These are phyloP conservation scores for Polyommatus icarus DNA, from an alignment of 2,888 invertebrate species.

Conservation along the genomic window DNA sequence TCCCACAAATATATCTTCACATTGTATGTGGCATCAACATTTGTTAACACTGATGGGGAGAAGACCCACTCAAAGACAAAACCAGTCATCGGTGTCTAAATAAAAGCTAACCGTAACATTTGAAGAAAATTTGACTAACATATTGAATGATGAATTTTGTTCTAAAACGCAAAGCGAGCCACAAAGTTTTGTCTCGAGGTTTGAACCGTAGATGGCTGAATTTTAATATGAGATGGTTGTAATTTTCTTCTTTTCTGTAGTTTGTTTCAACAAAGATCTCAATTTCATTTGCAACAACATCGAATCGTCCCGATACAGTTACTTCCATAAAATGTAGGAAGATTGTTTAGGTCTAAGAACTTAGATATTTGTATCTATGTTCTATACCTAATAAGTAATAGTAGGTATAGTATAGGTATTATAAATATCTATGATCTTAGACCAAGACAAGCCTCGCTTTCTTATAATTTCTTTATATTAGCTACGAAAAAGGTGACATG, in stretches of 20 bases:
- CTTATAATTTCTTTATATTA: neutral
- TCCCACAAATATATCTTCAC: conserved; percentile 77
- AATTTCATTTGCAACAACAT: neutral
- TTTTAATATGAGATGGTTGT: too few relatives aligned
- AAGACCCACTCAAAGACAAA: conserved; percentile 3
- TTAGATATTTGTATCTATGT: too few relatives aligned
- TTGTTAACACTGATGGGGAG: conserved; percentile 54
- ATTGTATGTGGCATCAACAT: conserved; percentile 72
- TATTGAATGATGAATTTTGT: neutral
- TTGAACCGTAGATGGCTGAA: too few relatives aligned
- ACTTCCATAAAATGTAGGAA: too few relatives aligned
- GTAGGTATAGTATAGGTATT: too few relatives aligned
- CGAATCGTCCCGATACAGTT: too few relatives aligned
- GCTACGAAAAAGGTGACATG: neutral
- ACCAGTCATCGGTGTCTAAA: neutral
- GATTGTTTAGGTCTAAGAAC: too few relatives aligned
- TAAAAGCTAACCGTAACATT: neutral
- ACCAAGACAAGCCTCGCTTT: neutral
- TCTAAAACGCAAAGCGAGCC: neutral
- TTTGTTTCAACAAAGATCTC: neutral
- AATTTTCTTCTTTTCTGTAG: neutral
- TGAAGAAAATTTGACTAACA: neutral
- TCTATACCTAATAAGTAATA: too few relatives aligned
- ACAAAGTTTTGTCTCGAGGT: too few relatives aligned
- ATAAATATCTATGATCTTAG: neutral